Base-by-base conservation (phyloP, 2,888 invertebrate genomes). In the Parochlus steinenii region DNA sequence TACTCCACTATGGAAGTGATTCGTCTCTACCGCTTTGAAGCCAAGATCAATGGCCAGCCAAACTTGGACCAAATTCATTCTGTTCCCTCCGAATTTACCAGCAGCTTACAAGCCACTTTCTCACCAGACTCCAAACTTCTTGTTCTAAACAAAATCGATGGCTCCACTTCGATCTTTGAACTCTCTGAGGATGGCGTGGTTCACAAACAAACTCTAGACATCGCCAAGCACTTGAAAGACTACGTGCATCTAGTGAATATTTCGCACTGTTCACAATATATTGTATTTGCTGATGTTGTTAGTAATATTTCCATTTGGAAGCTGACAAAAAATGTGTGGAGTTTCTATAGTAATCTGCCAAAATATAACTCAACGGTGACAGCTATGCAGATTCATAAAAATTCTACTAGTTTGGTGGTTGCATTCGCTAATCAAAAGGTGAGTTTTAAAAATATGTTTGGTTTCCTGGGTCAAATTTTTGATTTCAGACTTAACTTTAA, bases 381-480 rank as follows among this genome's bases (percentile, higher is more conserved):
- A 0, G 79, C 85, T 0, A 47, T 89, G 43, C 65, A 71, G 1
- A 63, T 87, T 27, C 72, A 78, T 48, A 63, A 67, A 12, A 53
- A 53, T 6, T 57, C 58, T 3, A 63, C 69, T 5, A 64, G 64
- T 27, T 54, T 89, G 6, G 65, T 83, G 20, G 63, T 80, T 7
- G 71, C 70, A 3, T 87, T 86, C 58, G 67, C 81, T 1, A 79
- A 90, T 61, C 77, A 79, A 46, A 78, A 74, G 68, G 82, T 81
- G 54, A 49, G 48, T 43, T 37, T 26, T 14, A 16, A 28, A 15
- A 22, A 22, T 22, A 3, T 23, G 18, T 10, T 16, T 18, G 6
- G 5, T 33, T 29, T 14, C 10, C 7, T 33, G 19, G 15, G 25
- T 31, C 6, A 25, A 10, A 10, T 11, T 14, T 18, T 31, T 12